A percentile compares a stretch with the other conserved stretches of the same genome.
These are phyloP conservation scores for Trichosurus vulpecula DNA, from an alignment of 2,797 vertebrate species.

Conservation along the genomic window DNA sequence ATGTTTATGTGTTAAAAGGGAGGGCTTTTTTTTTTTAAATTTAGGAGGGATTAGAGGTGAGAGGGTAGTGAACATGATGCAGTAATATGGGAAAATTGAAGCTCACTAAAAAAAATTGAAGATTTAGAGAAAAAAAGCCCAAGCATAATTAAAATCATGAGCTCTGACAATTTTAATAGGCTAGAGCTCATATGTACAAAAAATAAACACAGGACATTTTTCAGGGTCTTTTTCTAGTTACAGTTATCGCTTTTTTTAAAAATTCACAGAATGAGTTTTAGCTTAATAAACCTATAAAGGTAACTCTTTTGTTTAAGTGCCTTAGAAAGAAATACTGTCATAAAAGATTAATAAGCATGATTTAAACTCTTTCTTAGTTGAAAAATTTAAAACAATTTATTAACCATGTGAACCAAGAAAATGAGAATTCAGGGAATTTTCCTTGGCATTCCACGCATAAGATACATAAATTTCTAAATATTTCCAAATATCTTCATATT, in stretches of 20 bases:
- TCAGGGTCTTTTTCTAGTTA: background rate
- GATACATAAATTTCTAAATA: too few species aligned
- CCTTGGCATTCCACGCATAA: too few species aligned
- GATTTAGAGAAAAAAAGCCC: background rate
- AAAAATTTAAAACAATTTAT: background rate
- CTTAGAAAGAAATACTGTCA: background rate
- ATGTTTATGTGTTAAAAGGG: too few species aligned
- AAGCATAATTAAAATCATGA: background rate
- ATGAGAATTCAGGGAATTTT: too few species aligned
- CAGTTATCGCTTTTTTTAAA: background rate
- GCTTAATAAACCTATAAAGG: background rate
- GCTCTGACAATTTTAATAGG: background rate
- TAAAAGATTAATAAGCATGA: background rate
- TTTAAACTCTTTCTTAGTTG: background rate
- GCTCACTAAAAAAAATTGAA: background rate
- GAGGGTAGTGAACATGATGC: too few species aligned
- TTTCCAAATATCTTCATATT: too few species aligned
- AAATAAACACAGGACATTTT: background rate
- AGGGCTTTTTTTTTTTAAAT: too few species aligned
- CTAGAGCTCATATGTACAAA: background rate
- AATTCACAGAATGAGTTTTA: background rate
- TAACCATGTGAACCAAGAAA: too few species aligned
- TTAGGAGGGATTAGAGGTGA: too few species aligned
- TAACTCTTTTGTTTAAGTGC: background rate
- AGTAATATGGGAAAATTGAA: background rate